Evolutionary conservation across 2,888 invertebrate genomes (phyloP), one percentile per base, ranked within the genome.

Genomic region (Opisthograptis luteolata): DNA sequence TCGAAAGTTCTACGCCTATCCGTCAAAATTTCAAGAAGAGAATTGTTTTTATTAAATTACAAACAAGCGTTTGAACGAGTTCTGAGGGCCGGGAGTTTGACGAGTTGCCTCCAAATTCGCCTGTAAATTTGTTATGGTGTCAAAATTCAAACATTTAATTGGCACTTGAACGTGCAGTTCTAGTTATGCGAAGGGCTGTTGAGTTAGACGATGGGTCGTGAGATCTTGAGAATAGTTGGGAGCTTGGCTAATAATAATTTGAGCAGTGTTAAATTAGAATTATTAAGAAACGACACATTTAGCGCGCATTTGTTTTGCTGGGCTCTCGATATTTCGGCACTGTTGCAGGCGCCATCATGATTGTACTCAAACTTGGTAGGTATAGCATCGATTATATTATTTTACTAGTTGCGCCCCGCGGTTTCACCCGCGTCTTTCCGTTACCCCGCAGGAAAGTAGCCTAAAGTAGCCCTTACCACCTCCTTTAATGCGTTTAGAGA

Each of bases 1-100:
- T 81, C 70, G 66, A 69, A 79, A 84, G 73, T 84, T 79, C 71
- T 74, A 65, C 66, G 68, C 64, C 73, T 73, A 73, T 73, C 74
- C 70, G 70, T 71, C 76, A 72, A 59, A 73, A 77, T 76, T 79
- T 75, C 65, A 66, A 67, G 69, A 69, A 39, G 49, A 41, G 44
- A 50, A 50, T 50, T 59, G 59, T 58, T 64, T 62, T 54, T 56
- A 58, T 55, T 58, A 58, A 58, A 57, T 60, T 63, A 50, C 50
- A 49, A 44, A 52, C 60, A 56, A 54, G 51, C 34, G 39, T 37
- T 48, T 49, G 41, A 55, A 50, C 53, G 45, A 45, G 41, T 56
- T 54, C 32, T 40, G 24, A 22, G 37, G 30, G 24, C 3, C 13
- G 13, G 7, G 10, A 37, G 32, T 32, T 42, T 42, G 32, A 42